A percentile compares a stretch with the other conserved stretches of the same genome.
Conservation (phyloP, 2,888 invertebrate genomes). For the Epirrhoe tristata region DNA sequence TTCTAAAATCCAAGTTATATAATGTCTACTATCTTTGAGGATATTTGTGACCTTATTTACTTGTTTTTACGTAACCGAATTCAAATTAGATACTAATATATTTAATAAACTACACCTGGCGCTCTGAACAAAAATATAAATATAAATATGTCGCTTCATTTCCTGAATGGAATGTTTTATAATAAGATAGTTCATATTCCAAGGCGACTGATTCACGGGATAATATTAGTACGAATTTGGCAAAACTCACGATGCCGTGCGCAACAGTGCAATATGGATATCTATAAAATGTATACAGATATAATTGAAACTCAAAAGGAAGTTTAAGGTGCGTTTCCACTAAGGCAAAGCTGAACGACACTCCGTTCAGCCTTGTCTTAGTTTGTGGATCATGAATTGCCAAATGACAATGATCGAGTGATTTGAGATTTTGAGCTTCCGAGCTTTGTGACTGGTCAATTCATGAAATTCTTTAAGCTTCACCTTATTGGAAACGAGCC, state of each 20-base stretch:
- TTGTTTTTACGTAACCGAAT: background rate
- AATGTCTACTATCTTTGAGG: too few relatives aligned
- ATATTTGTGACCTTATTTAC: too few relatives aligned
- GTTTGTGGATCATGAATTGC: too few relatives aligned
- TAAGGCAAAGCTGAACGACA: too few relatives aligned
- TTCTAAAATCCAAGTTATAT: too few relatives aligned
- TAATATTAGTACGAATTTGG: constrained; percentile 39
- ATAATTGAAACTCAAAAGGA: background rate
- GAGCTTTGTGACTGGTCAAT: too few relatives aligned
- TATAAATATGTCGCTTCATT: constrained; percentile 30
- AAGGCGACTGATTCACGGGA: constrained; percentile 33
- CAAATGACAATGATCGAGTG: too few relatives aligned
- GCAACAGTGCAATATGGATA: constrained; percentile 28
- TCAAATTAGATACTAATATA: background rate
- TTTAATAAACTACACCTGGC: constrained; percentile 8
- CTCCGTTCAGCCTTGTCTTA: too few relatives aligned
- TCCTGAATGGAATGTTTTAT: constrained; percentile 36
- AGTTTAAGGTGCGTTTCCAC: too few relatives aligned
- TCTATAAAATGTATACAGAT: background rate
- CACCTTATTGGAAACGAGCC: too few relatives aligned
- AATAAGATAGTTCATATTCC: constrained; percentile 27
- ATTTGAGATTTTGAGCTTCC: too few relatives aligned
- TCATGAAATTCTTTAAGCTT: too few relatives aligned
- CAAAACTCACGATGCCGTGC: constrained; percentile 29
- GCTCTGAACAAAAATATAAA: constrained; percentile 28